These are phyloP conservation scores for Riptortus pedestris DNA, from an alignment of 1,140 invertebrate genomes.

Conservation along the genomic window DNA sequence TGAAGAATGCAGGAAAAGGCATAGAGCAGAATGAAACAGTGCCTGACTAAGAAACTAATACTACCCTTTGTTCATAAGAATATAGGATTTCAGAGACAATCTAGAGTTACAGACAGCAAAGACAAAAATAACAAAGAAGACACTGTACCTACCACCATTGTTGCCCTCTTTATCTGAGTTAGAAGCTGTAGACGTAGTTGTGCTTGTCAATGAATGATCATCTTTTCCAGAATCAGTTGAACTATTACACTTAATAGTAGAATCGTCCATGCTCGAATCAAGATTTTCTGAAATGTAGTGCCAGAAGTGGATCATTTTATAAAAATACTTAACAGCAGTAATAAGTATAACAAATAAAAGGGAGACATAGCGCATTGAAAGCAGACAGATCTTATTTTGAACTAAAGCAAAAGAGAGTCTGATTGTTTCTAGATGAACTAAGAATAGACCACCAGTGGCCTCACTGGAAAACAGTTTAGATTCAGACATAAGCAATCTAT, in stretches of 20 bases:
- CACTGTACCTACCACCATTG: slow-evolving; percentile 21
- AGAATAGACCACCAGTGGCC: not conserved
- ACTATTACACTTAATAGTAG: slow-evolving; percentile 24
- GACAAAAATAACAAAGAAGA: not conserved
- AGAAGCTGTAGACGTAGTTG: slow-evolving; percentile 22
- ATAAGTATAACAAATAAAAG: not conserved
- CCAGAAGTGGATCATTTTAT: slow-evolving; percentile 5
- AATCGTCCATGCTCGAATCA: slow-evolving; percentile 27
- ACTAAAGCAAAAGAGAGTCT: slow-evolving; percentile 3
- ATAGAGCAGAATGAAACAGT: too few species aligned
- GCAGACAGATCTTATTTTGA: not conserved
- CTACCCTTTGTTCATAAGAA: too few species aligned
- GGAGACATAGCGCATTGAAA: not conserved
- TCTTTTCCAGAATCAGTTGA: slow-evolving; percentile 29
- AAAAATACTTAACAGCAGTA: not conserved
- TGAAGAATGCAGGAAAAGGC: too few species aligned
- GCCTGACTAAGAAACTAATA: too few species aligned
- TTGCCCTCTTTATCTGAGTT: slow-evolving; percentile 23
- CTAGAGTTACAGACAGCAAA: too few species aligned
- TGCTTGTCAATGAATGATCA: slow-evolving; percentile 26
- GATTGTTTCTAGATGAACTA: slow-evolving; percentile 2
- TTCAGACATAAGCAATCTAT: slow-evolving; percentile 3
- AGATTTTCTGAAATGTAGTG: slow-evolving; percentile 23
- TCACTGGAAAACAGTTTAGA: slow-evolving; percentile 9
- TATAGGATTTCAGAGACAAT: too few species aligned